Conservation (phyloP, 92 coral and sea anemone species). For the Umimayanthus kanabou region DNA sequence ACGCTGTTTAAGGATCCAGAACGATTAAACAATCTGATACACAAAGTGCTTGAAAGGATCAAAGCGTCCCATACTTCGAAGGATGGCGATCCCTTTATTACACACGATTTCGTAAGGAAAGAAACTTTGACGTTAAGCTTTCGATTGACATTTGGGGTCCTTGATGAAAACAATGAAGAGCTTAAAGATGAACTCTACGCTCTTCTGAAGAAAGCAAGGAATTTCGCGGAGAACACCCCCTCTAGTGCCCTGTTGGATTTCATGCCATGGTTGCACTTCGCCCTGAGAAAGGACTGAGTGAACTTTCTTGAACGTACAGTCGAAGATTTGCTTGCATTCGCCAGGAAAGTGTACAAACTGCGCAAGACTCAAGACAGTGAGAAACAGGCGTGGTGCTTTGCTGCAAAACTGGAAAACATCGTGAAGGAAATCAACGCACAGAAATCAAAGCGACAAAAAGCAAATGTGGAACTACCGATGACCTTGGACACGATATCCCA, state of each 20-base stretch:
- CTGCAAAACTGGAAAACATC: slow-evolving; percentile 37
- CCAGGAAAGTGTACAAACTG: slow-evolving; percentile 50
- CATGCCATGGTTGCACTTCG: slow-evolving; percentile 67
- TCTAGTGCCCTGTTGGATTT: slow-evolving; percentile 59
- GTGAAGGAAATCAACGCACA: slow-evolving; percentile 23
- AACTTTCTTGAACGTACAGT: slow-evolving; percentile 47
- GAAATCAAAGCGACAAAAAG: background rate
- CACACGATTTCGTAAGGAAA: slow-evolving; percentile 42
- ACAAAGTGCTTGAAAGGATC: slow-evolving; percentile 29
- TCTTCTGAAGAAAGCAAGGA: slow-evolving; percentile 48
- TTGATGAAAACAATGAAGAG: slow-evolving; percentile 35
- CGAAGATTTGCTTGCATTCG: slow-evolving; percentile 54
- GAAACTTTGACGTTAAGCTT: slow-evolving; percentile 52
- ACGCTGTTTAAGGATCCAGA: slow-evolving; percentile 49
- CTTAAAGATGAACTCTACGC: slow-evolving; percentile 46
- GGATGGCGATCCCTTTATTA: slow-evolving; percentile 40
- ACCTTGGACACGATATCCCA: background rate
- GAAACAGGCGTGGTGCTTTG: slow-evolving; percentile 46
- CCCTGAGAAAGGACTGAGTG: slow-evolving; percentile 51
- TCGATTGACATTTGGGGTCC: slow-evolving; percentile 61
- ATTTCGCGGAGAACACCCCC: slow-evolving; percentile 59
- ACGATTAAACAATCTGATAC: slow-evolving; percentile 48
- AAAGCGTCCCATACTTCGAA: slow-evolving; percentile 30
- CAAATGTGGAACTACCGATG: background rate
- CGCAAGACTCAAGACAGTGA: slow-evolving; percentile 37